Evolutionary conservation across 1,140 invertebrate genomes (phyloP), one percentile per base, ranked within the genome.

Genomic region (Bombus waltoni): DNA sequence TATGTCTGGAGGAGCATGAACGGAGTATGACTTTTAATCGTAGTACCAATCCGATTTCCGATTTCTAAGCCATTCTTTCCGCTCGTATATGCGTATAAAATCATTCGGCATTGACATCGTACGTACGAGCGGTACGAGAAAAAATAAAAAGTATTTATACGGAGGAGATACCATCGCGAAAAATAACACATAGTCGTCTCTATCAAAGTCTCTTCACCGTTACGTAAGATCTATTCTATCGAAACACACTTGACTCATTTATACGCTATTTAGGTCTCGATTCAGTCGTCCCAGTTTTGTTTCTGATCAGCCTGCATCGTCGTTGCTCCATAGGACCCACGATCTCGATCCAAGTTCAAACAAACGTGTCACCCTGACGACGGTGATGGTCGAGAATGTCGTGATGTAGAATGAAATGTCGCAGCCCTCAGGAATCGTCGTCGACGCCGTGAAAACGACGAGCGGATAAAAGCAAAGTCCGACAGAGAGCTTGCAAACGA

Each of bases 1-100:
- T 94, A 94, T 94, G 88, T 76, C 84, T 75, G 87, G 84, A 76
- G 62, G 76, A 75, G 25, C 35, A 76, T 72, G 81, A 74, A 68
- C 68, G 79, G 35, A 42, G 59, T 57, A 57, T 42, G 65, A 47
- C 25, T 79, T 72, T 62, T 35, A 47, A 79, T 78, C 62, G 44
- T 47, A 13, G 44, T 47, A 78, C 18, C 42, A 62, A 32, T 38
- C 22, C 32, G 42, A 68, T 68, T 66, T 13, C 35, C 57, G 35
- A 57, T 71, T 66, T 53, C 25, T 28, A 68, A 47, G 32, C 44
- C 78, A n/a, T 47, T 40, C 65, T 68, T 40, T 53, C 15, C 44
- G 8, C 28, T 13, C 32, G 38, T 73, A 28, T 42, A 53, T 3
- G 35, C 53, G 3, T 35, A 22, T 32, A 6, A 47, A 38, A 35